Percentiles rank a stretch among this genome's conserved stretches.
phyloP scores from a whole-genome alignment of 2,797 vertebrate species.

The Sandelia bainsii region DNA sequence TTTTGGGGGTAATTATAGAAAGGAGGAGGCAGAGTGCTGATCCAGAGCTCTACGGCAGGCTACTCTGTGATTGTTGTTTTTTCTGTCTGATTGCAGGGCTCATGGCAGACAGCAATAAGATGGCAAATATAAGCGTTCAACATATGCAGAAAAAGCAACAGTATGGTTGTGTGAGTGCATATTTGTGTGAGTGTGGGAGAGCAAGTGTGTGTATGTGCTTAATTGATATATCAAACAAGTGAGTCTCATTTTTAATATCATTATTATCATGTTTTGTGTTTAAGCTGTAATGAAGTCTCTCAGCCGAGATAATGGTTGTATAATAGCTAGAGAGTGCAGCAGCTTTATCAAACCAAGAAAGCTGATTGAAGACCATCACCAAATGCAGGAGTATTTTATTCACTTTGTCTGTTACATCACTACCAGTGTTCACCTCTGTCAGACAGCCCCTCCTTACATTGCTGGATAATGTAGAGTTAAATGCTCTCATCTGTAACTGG shows the following conservation, averaged over 20 bases:
- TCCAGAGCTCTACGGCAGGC: constrained; percentile 50
- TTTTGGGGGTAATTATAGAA: constrained; percentile 73
- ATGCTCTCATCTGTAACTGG: constrained; percentile 74
- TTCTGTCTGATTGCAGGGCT: constrained; percentile 70
- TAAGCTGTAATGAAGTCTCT: constrained; percentile 40
- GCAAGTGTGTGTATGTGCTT: neutral
- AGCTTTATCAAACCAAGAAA: constrained; percentile 44
- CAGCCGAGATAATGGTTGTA: constrained; percentile 48
- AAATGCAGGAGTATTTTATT: constrained; percentile 55
- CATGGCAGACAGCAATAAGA: constrained; percentile 31
- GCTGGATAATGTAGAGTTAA: constrained; percentile 70
- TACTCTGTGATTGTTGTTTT: constrained; percentile 69
- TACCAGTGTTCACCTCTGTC: constrained; percentile 51
- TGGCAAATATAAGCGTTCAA: constrained; percentile 24
- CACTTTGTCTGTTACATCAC: constrained; percentile 50
- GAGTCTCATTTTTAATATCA: constrained; percentile 40
- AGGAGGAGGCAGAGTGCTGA: constrained; percentile 45
- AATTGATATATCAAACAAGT: constrained; percentile 34
- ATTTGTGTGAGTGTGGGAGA: neutral
- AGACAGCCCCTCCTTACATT: constrained; percentile 43
- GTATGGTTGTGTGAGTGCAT: neutral
- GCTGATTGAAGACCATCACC: constrained; percentile 49
- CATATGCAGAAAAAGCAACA: constrained; percentile 8
- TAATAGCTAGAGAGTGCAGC: constrained; percentile 50
- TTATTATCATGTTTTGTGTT: constrained; percentile 36